Conservation (phyloP, 2,888 invertebrate species). For the Leistus spinibarbis region DNA sequence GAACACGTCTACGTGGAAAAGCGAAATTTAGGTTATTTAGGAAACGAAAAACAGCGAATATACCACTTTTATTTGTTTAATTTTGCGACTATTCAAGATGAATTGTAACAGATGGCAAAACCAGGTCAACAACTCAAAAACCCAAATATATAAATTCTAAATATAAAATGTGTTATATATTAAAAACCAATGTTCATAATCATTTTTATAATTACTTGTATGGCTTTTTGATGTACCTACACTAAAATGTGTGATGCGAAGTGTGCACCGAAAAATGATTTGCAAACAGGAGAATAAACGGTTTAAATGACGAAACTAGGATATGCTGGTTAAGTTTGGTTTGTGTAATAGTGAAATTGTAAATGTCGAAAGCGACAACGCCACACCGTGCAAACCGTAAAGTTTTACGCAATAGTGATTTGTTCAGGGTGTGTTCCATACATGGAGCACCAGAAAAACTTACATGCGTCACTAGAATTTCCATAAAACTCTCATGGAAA, state of each 20-base stretch:
- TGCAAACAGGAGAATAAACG: slow-evolving; percentile 10
- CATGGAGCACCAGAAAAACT: slow-evolving; percentile 40
- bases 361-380: slow-evolving; percentile 47
- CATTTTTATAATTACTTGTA: background rate
- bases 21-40: background rate
- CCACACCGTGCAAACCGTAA: slow-evolving; percentile 41
- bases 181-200: background rate
- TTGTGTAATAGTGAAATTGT: slow-evolving; percentile 46
- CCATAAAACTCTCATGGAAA: slow-evolving; percentile 41
- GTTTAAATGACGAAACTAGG: slow-evolving; percentile 18
- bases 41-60: background rate
- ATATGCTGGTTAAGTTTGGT: slow-evolving; percentile 42
- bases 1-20: background rate
- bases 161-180: slow-evolving; percentile 31
- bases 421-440: slow-evolving; percentile 40
- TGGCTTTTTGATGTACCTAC: background rate
- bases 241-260: no score
- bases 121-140: slow-evolving; percentile 31
- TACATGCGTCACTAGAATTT: slow-evolving; percentile 42
- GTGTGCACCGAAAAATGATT: background rate
- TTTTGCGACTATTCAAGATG: slow-evolving; percentile 5
- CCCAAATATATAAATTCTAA: slow-evolving; percentile 25
- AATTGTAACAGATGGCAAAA: slow-evolving; percentile 32
- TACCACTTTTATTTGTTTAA: background rate
- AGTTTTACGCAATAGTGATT: slow-evolving; percentile 34